Base-by-base conservation (phyloP, 2,113 vertebrate species). In the Orcinus orca region DNA sequence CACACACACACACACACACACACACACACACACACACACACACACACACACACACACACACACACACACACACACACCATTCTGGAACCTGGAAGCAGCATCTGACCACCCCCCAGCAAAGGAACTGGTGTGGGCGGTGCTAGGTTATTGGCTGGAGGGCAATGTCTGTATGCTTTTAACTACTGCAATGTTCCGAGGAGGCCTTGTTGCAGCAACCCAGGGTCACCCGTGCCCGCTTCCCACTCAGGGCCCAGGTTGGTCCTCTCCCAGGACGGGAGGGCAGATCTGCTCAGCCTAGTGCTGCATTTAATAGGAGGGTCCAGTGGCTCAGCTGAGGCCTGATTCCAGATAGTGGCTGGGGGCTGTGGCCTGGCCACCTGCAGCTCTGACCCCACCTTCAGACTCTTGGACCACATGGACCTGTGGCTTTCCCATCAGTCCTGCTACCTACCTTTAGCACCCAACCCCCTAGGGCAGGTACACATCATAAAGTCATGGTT, bases 231-330 rank as follows among this genome's bases (percentile, higher is more conserved):
- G 0, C 76, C 25, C 6, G 2, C 38, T n/a, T 55, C 26, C 25
- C 33, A 4, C 73, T 23, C 9, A 0, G 55, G 63, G 5, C 36
- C 38, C 4, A 0, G 14, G 26, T 3, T n/a, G 53, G 14, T 50
- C 58, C 80, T 50, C 38, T 60, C 58, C 26, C 65, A 14, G 55
- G 68, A 21, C 15, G 23, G 33, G 70, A 33, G 13, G 26, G 29
- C 18, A 8, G 8, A 7, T 60, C 38, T 20, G 23, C 67, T 68
- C 8, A n/a, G 87, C 81, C 20, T 17, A 2, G 38, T 83, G 62
- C 79, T 65, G 82, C 41, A 20, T 25, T 41, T 29, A 29, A 33
- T 20, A 50, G 36, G 36, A 36, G 70, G n/a, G 44, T 47, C 25
- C 47, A 23, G 74, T 25, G 23, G 73, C 80, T 67, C 13, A 15